Evolutionary conservation across 2,888 invertebrate genomes (phyloP).

Genomic region (Metallyticus violacea): DNA sequence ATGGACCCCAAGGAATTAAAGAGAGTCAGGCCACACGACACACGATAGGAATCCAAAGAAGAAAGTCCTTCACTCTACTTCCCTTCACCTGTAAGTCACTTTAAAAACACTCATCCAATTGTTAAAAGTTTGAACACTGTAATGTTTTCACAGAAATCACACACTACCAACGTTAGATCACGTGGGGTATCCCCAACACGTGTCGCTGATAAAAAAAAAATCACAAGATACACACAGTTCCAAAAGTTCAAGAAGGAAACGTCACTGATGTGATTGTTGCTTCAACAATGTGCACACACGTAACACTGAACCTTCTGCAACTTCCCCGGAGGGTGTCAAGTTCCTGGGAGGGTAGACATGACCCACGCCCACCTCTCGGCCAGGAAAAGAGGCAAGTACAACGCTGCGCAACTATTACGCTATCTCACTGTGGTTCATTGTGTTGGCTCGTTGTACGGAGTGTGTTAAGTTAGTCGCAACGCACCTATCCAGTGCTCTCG

Average conservation of each 20-base stretch:
- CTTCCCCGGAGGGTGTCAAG: no score
- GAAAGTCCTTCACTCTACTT: neutral
- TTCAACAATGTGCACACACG: no score
- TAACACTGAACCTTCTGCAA: no score
- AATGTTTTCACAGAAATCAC: neutral
- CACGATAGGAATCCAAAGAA: neutral
- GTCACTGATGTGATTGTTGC: no score
- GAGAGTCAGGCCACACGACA: neutral
- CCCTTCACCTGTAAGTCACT: neutral
- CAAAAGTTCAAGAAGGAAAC: neutral
- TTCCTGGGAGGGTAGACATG: neutral
- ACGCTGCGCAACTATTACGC: neutral
- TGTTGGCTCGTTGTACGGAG: neutral
- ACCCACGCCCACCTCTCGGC: no score
- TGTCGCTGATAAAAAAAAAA: no score
- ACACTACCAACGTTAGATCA: neutral
- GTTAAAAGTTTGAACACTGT: no score
- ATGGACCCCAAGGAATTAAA: slow-evolving; percentile 17
- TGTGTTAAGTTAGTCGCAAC: neutral
- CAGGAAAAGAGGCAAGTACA: neutral
- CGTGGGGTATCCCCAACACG: neutral
- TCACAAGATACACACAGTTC: neutral
- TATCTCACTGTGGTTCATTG: neutral
- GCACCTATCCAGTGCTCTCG: slow-evolving; percentile 23
- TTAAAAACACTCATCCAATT: no score